phyloP scores from a whole-genome alignment of 2,888 invertebrate genomes.

The Eupithecia pulchellata region DNA sequence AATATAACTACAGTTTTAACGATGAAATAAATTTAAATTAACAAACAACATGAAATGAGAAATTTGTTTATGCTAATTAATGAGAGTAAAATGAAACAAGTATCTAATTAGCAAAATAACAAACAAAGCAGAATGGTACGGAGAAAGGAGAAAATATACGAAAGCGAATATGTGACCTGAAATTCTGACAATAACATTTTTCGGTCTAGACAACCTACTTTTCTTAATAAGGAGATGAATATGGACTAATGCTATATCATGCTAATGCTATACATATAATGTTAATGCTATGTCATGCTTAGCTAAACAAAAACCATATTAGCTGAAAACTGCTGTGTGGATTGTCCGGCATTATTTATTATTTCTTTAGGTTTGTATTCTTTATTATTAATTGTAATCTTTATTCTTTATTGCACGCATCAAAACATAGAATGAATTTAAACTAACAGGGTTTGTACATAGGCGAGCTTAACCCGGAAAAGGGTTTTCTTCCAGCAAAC shows the following conservation, averaged over 20 bases:
- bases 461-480: too few species aligned
- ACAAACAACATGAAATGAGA: slow-evolving; percentile 1
- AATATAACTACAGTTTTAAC: not conserved
- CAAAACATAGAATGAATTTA: too few species aligned
- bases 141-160: slow-evolving; percentile 13
- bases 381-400: too few species aligned
- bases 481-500: too few species aligned
- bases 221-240: not conserved
- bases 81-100: not conserved
- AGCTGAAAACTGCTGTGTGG: too few species aligned
- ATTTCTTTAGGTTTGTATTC: too few species aligned
- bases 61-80: not conserved
- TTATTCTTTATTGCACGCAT: too few species aligned
- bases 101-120: slow-evolving; percentile 1
- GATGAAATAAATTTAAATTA: not conserved
- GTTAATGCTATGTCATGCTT: slow-evolving; percentile 2
- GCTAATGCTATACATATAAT: not conserved
- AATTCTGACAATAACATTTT: slow-evolving; percentile 9
- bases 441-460: too few species aligned
- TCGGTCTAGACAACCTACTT: slow-evolving; percentile 14
- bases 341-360: too few species aligned
- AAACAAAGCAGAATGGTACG: slow-evolving; percentile 1
- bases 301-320: not conserved
- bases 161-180: slow-evolving; percentile 9
- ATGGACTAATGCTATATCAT: not conserved